These are phyloP conservation scores for Gnathonemus echidnorhynchus DNA, from an alignment of 2,113 vertebrate genomes.

Conservation along the genomic window DNA sequence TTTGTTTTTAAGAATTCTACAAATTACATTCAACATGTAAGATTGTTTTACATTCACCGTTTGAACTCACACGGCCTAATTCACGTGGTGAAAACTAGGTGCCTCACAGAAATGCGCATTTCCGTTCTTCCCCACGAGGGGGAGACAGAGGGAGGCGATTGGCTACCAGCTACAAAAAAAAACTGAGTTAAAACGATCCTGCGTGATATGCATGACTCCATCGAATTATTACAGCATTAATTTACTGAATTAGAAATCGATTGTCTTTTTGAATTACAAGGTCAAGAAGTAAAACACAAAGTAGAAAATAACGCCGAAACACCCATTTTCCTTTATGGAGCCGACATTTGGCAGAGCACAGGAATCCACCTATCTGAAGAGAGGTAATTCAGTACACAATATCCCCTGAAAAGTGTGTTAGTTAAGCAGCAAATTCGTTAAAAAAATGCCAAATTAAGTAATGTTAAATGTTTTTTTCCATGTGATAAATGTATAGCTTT, in stretches of 20 bases:
- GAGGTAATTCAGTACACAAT: background rate
- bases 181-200: constrained; percentile 47
- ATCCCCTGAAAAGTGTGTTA: background rate
- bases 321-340: background rate
- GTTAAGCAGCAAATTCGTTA: background rate
- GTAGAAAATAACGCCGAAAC: background rate
- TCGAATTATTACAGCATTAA: constrained; percentile 3
- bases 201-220: constrained; percentile 18
- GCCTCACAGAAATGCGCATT: background rate
- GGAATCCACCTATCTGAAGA: background rate
- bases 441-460: background rate
- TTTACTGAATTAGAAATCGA: background rate
- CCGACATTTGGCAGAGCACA: background rate
- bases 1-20: background rate
- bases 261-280: background rate
- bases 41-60: background rate
- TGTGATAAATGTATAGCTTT: background rate
- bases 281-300: background rate
- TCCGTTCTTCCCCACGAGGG: constrained; percentile 43
- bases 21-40: background rate
- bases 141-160: constrained; percentile 43
- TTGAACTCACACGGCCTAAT: background rate
- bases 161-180: constrained; percentile 24
- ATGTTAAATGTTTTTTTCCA: background rate
- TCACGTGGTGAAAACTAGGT: background rate